Evolutionary conservation across 1,140 invertebrate species (phyloP).

Genomic region (Drosophila elegans): DNA sequence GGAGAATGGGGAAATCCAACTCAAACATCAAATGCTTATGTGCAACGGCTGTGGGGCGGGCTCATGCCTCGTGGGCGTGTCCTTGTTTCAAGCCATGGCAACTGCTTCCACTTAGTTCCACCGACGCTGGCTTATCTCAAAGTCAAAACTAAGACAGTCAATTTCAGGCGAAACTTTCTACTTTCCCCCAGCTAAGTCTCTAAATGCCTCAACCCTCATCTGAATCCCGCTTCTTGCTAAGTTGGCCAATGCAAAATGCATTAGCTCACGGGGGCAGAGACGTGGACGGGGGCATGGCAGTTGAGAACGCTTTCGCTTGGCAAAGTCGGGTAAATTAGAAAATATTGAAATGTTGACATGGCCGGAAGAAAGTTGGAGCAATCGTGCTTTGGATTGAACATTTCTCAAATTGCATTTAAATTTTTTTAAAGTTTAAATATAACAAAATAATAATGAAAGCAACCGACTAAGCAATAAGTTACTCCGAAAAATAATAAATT

Average conservation of each 20-base stretch:
- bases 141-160: constrained; percentile 68
- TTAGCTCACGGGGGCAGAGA: constrained; percentile 25
- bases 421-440: too few relatives aligned
- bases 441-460: too few relatives aligned
- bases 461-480: too few relatives aligned
- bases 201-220: constrained; percentile 17
- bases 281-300: constrained; percentile 10
- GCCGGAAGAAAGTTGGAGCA: background rate
- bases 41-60: background rate
- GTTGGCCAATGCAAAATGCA: constrained; percentile 66
- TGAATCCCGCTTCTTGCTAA: constrained; percentile 14
- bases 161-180: constrained; percentile 49
- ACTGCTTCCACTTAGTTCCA: constrained; percentile 24
- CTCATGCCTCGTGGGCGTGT: constrained; percentile 29
- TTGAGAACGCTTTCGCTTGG: constrained; percentile 5
- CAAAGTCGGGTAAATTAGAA: constrained; percentile 52
- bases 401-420: constrained; percentile 4
- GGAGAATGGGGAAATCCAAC: constrained; percentile 32
- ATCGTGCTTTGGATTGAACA: background rate
- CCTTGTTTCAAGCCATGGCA: constrained; percentile 39
- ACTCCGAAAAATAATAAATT: background rate
- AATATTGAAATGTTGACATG: constrained; percentile 51
- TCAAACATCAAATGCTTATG: constrained; percentile 57
- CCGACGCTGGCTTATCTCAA: constrained; percentile 37
- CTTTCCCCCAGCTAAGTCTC: constrained; percentile 24